Evolutionary conservation across 2,888 invertebrate genomes (phyloP), one percentile per base, ranked within the genome.

Genomic region (Pandemis cinnamomeana): DNA sequence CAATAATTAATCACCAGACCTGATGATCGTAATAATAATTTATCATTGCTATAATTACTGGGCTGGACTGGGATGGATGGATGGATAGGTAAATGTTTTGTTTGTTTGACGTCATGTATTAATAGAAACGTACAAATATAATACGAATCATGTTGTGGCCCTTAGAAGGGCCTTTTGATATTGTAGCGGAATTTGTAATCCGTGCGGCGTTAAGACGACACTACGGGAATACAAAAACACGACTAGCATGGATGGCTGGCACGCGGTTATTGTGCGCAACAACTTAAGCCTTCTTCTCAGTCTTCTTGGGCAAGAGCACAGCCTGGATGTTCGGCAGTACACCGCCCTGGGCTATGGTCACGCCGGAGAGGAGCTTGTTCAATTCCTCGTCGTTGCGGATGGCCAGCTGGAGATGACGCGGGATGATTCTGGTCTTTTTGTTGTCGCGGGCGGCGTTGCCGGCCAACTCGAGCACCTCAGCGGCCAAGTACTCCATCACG

Each of bases 271-370:
- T 51, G n/a, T 13, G 51, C 6, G 5, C 5, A 6, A 15, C 48
- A 63, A 68, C 66, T 80, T 80, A 78, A 60, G 80, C 78, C 78
- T 83, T 80, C 79, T 81, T 83, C 79, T 82, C 81, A 67, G 96
- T 95, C 84, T 96, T 96, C 92, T 96, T 97, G 41, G 97, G 97
- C 78, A 97, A 85, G 2, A 97, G 92, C 41, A 96, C 96, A 4
- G 97, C 95, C 84, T 97, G 96, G 81, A 97, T 97, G 88, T 97
- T 96, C 0, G 97, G 97, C 85, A 98, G 87, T 97, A 79, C 97
- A 97, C 89, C 97, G n/a, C 68, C 68, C 58, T 68, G 96, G 61
- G 97, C 96, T 82, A 97, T 97, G 61, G 97, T 97, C 11, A 97
- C 97, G 42, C 96, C 96, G 0, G 95, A 95, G 27, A 97, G 87